Percentiles rank a stretch among this genome's conserved stretches.
Conservation (phyloP, 2,888 invertebrate species). For the Lymantria dispar region DNA sequence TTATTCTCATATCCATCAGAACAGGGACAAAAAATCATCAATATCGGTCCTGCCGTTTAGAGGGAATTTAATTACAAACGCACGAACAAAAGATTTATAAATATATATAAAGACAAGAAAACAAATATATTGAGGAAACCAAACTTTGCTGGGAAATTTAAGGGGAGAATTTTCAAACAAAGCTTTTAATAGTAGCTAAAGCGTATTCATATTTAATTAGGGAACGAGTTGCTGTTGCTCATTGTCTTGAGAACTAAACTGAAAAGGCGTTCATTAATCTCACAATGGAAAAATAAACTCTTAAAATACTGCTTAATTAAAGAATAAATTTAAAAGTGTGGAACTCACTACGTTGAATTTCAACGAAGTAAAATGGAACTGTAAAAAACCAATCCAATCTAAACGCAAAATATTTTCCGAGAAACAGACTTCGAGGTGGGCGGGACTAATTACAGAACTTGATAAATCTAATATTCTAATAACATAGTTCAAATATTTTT, state of each 20-base stretch:
- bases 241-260: slow-evolving; percentile 33
- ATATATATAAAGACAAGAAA: no score
- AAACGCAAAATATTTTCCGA: background rate
- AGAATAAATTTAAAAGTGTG: slow-evolving; percentile 18
- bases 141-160: slow-evolving; percentile 9
- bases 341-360: slow-evolving; percentile 8
- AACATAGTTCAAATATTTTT: no score
- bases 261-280: slow-evolving; percentile 32
- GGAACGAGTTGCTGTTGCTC: slow-evolving; percentile 31
- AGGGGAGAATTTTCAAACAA: slow-evolving; percentile 23
- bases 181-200: slow-evolving; percentile 31
- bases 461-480: no score
- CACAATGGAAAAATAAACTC: slow-evolving; percentile 31
- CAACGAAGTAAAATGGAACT: background rate
- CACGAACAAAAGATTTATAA: no score
- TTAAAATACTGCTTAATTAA: slow-evolving; percentile 21
- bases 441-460: no score
- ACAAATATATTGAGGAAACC: slow-evolving; percentile 3
- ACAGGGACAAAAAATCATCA: no score
- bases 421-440: background rate
- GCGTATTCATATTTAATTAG: slow-evolving; percentile 40
- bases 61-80: no score
- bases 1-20: no score
- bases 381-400: slow-evolving; percentile 1
- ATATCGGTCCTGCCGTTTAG: no score